phyloP scores from a whole-genome alignment of 1,140 invertebrate genomes.

The Cydia pomonella region DNA sequence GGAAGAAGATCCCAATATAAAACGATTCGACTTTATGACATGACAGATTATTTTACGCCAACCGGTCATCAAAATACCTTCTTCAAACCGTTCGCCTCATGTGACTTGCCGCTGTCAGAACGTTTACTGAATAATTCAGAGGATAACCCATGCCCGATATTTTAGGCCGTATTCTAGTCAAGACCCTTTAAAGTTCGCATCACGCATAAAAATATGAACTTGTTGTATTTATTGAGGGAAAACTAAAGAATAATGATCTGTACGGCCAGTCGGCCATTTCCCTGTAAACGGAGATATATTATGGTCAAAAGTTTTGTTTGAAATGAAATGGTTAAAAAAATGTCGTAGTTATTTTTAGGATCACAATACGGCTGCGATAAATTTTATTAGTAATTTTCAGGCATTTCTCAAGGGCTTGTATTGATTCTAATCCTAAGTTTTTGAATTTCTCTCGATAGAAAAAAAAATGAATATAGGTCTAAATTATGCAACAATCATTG shows the following conservation, averaged over 20 bases:
- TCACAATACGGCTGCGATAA: no score
- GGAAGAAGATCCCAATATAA: not conserved
- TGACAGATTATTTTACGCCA: not conserved
- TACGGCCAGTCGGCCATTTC: no score
- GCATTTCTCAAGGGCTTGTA: no score
- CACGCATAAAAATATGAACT: constrained; percentile 15
- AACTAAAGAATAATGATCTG: not conserved
- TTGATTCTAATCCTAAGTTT: no score
- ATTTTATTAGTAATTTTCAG: no score
- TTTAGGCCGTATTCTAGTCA: constrained; percentile 22
- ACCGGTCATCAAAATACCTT: not conserved
- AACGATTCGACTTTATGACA: not conserved
- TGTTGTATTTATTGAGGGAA: not conserved
- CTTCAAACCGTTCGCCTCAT: not conserved
- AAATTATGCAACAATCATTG: no score
- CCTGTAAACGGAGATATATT: not conserved
- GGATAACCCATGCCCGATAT: constrained; percentile 22
- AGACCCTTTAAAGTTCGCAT: constrained; percentile 24
- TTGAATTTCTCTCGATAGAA: no score
- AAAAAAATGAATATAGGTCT: no score
- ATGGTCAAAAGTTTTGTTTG: not conserved
- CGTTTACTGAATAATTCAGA: constrained; percentile 18
- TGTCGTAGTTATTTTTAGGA: no score
- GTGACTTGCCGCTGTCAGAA: constrained; percentile 1
- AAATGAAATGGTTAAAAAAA: no score